Conservation (phyloP, 2,888 invertebrate genomes). For the Stenoptilia bipunctidactyla region DNA sequence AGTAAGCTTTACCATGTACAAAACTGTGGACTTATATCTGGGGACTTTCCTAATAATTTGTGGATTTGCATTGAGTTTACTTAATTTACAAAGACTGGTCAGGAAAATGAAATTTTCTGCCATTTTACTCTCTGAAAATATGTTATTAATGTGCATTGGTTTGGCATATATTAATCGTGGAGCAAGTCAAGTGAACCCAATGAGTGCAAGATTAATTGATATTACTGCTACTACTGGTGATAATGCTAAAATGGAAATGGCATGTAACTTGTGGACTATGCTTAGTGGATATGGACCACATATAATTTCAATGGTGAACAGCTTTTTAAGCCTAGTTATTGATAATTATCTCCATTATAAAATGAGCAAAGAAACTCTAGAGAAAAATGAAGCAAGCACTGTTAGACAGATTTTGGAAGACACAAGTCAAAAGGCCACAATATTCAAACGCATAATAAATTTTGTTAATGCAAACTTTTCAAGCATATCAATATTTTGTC, state of each 20-base stretch:
- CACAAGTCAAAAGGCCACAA: slow-evolving; percentile 13
- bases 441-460: slow-evolving; percentile 17
- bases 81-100: slow-evolving; percentile 42
- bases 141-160: slow-evolving; percentile 48
- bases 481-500: slow-evolving; percentile 34
- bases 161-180: slow-evolving; percentile 41
- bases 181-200: slow-evolving; percentile 27
- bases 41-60: slow-evolving; percentile 44
- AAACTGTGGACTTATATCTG: slow-evolving; percentile 40
- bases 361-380: slow-evolving; percentile 34
- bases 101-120: slow-evolving; percentile 29
- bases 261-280: slow-evolving; percentile 35
- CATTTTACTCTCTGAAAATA: slow-evolving; percentile 51
- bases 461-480: slow-evolving; percentile 42
- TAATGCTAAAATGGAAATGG: background rate
- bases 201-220: slow-evolving; percentile 17
- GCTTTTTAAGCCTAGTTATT: slow-evolving; percentile 48
- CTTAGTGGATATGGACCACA: slow-evolving; percentile 49
- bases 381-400: slow-evolving; percentile 33
- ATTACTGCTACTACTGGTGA: too few species aligned
- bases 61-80: slow-evolving; percentile 43
- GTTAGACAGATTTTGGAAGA: slow-evolving; percentile 29
- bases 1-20: slow-evolving; percentile 25
- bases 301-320: slow-evolving; percentile 50
- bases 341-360: slow-evolving; percentile 57